Evolutionary conservation across 1,140 invertebrate genomes (phyloP), one percentile per base, ranked within the genome.

Genomic region (Drosophila bifasciata): DNA sequence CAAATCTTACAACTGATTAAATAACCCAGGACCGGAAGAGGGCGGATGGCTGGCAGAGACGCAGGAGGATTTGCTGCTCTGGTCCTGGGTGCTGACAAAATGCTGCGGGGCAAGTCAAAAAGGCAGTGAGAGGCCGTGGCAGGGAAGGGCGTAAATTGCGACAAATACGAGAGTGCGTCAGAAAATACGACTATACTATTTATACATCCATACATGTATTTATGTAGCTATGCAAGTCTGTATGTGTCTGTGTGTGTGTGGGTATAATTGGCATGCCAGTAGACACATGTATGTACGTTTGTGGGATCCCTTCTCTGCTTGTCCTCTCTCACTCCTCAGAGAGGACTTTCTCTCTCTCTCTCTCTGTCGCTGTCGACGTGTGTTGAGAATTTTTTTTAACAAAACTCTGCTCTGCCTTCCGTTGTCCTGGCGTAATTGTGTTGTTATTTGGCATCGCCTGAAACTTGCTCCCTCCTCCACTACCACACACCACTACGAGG

Each of bases 1-100:
- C 69, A 86, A 86, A 88, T 86, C 81, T 88, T 86, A 88, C 81
- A 86, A 88, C 81, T 88, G 81, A 86, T 86, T 86, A 86, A 86
- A 86, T 86, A 86, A 81, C 66, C 81, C 81, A 64, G 69, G 45
- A 53, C 64, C 53, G 60, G 40, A 66, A 51, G 39, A 19, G n/a
- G 21, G 2, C 41, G 53, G 28, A 45, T 19, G 32, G 48, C 36
- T 8, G 28, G 32, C 9, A 28, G 36, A 21, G 28, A 28, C 21
- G 6, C 23, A 25, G 25, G 1, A 28, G 25, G 2, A 13, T 5
- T 23, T 55, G 25, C 17, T 28, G 62, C n/a, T 39, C 51, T n/a
- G 17, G 17, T 19, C 48, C 19, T 56, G 41, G 9, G 11, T 36
- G 32, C 32, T 36, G 32, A n/a, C 1, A 13, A 63, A 80, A 61